phyloP scores from a whole-genome alignment of 2,888 invertebrate species.

The Eudasyphora cyanicolor region DNA sequence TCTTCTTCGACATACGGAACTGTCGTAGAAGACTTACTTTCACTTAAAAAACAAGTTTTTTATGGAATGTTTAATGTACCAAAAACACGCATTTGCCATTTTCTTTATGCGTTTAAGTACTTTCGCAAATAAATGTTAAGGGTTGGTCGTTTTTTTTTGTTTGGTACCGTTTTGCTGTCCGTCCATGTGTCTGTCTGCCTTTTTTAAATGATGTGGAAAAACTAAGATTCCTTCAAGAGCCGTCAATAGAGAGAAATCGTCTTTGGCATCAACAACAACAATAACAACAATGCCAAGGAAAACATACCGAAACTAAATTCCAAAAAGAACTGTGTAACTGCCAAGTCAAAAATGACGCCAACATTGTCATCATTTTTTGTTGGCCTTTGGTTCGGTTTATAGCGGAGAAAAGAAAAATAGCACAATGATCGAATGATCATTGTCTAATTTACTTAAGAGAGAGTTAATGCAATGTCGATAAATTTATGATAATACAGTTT shows the following conservation, averaged over 20 bases:
- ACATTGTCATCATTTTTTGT: slow-evolving; percentile 44
- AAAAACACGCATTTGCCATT: slow-evolving; percentile 46
- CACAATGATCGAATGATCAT: neutral
- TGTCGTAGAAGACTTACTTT: slow-evolving; percentile 18
- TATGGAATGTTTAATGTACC: slow-evolving; percentile 32
- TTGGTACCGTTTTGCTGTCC: neutral
- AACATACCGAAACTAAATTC: slow-evolving; percentile 26
- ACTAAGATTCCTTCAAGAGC: slow-evolving; percentile 15
- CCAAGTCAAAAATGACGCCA: slow-evolving; percentile 62
- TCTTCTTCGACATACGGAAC: neutral
- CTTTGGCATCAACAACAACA: neutral
- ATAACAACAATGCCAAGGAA: neutral
- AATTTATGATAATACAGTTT: too few relatives aligned
- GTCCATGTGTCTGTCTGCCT: slow-evolving; percentile 7
- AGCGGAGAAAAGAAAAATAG: neutral
- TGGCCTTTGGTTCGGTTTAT: neutral
- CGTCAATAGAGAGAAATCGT: neutral
- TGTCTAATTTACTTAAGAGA: too few relatives aligned
- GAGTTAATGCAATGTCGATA: too few relatives aligned
- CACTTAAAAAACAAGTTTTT: slow-evolving; percentile 36
- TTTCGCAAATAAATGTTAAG: slow-evolving; percentile 37
- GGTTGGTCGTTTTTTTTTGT: neutral
- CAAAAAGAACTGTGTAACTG: slow-evolving; percentile 48
- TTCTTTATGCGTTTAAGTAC: slow-evolving; percentile 46
- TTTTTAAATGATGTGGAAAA: slow-evolving; percentile 37